A percentile compares a stretch with the other conserved stretches of the same genome.
Evolutionary conservation across 2,113 vertebrate species (phyloP).

Genomic region (Pampusana beccarii): DNA sequence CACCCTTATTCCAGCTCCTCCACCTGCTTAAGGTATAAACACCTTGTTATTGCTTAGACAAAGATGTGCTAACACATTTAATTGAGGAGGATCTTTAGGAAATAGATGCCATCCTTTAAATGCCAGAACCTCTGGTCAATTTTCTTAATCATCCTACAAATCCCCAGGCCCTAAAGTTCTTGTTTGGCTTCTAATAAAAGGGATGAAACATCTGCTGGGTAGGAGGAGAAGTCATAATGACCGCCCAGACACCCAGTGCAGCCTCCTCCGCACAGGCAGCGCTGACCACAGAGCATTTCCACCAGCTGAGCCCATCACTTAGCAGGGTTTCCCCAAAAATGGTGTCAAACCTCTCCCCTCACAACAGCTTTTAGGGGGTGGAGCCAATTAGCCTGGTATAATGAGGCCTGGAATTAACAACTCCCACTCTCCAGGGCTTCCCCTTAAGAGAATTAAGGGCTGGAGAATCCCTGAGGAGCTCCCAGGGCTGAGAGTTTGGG

Average conservation of each 20-base stretch:
- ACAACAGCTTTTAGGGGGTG: background rate
- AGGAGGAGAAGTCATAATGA: background rate
- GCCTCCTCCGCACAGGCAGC: background rate
- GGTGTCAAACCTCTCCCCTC: background rate
- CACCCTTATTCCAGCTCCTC: background rate
- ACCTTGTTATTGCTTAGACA: background rate
- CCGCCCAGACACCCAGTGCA: background rate
- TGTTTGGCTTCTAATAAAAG: background rate
- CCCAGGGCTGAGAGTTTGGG: fast-evolving
- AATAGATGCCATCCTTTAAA: background rate
- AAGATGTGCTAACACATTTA: background rate
- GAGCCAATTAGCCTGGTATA: background rate
- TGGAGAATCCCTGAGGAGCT: background rate
- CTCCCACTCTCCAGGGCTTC: background rate
- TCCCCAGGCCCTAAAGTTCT: background rate
- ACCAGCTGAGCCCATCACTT: background rate
- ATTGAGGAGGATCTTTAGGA: background rate
- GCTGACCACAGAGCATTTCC: background rate
- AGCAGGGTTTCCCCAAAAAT: background rate
- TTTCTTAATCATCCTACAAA: background rate
- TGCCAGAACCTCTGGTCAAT: background rate
- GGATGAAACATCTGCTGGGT: background rate
- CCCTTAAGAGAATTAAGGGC: background rate
- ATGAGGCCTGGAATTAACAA: background rate
- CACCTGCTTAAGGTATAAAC: background rate